Conservation (phyloP, 1,140 invertebrate genomes). For the Drosophila jambulina region DNA sequence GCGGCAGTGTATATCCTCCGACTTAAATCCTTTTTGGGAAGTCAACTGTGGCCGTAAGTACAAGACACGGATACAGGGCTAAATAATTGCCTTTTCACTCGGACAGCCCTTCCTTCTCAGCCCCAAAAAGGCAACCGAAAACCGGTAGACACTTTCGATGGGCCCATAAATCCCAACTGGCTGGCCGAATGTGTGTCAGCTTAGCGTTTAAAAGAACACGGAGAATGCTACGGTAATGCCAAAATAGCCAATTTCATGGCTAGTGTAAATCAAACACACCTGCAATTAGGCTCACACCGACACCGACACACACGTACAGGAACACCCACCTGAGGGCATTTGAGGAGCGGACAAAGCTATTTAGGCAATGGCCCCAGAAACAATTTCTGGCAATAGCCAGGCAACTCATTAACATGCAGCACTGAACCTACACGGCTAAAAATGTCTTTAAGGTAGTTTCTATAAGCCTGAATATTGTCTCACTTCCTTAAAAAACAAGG, state of each 20-base stretch:
- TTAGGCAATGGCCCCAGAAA: constrained; percentile 55
- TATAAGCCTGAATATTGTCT: not conserved
- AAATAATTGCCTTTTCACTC: constrained; percentile 68
- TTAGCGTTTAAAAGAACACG: constrained; percentile 64
- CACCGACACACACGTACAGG: constrained; percentile 3
- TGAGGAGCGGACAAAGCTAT: constrained; percentile 43
- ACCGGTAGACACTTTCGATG: constrained; percentile 58
- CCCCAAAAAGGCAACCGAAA: constrained; percentile 2
- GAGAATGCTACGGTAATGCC: constrained; percentile 64
- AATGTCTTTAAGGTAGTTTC: not conserved
- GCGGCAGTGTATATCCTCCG: constrained; percentile 9
- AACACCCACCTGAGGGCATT: constrained; percentile 5
- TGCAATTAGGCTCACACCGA: constrained; percentile 60
- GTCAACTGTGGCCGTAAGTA: constrained; percentile 39
- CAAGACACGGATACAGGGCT: constrained; percentile 57
- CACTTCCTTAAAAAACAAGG: not conserved
- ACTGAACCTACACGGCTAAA: constrained; percentile 8
- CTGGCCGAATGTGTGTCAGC: constrained; percentile 67
- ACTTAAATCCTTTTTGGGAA: constrained; percentile 38
- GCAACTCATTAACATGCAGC: constrained; percentile 74
- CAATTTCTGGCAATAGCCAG: constrained; percentile 72
- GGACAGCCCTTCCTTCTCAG: constrained; percentile 4
- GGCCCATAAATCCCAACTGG: constrained; percentile 66
- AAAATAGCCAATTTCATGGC: constrained; percentile 77
- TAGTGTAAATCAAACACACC: constrained; percentile 80